Evolutionary conservation across 2,888 invertebrate genomes (phyloP), one percentile per base, ranked within the genome.

Genomic region (Agrypnus murinus): DNA sequence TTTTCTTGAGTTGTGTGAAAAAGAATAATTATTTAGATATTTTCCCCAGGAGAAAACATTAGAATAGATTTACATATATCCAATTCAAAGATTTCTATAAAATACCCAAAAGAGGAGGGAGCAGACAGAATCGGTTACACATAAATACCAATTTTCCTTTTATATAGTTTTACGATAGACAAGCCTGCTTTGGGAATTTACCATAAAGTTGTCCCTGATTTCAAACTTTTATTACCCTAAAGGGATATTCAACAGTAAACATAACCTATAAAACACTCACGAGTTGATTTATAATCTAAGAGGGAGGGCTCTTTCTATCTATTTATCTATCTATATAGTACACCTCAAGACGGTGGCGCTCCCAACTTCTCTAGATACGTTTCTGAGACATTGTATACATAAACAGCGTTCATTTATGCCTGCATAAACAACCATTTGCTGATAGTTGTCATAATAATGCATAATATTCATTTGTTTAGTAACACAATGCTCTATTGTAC

Each of bases 201-300:
- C 36, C 36, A 36, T 36, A 36, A 55, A 55, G 55, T 53, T 53
- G 32, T 55, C 55, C 34, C 55, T n/a, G 55, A 55, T 36, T 43
- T 15, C 55, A 32, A 60, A 60, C 31, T 45, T 60, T 60, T 60
- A 60, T 45, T 45, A 14, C 60, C 60, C 60, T 45, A 45, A 32
- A 40, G 60, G 60, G 60, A 45, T 38, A 60, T 15, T 19, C 10
- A 60, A 60, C 31, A 60, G 14, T 25, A 60, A 58, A 31, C 60
- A 60, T 31, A 45, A 60, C 60, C 34, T 57, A 55, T 55, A 55
- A 55, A 55, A 55, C 55, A 40, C 17, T 59, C 43, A 43, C 10
- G 43, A 19, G 14, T n/a, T 45, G 60, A 60, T 60, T 60, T 60
- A 60, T 32, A 45, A 15, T 60, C 50, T 50, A 31, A 25, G 5